Evolutionary conservation across 2,797 vertebrate species (phyloP).

Genomic region (Antennarius maculatus): DNA sequence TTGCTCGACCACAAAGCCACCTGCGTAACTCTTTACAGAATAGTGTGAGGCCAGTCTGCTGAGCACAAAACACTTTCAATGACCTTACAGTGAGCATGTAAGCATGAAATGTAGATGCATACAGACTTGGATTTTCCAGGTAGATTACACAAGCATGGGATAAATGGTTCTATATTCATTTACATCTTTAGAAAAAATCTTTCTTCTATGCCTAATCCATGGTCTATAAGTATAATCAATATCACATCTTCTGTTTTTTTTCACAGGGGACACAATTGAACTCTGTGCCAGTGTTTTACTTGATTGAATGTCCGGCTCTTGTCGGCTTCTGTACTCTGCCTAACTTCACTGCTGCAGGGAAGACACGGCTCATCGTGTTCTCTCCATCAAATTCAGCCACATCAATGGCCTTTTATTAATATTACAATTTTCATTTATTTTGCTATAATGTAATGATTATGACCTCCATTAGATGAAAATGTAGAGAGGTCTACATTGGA

Average conservation of each 20-base stretch:
- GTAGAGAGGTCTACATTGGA: neutral
- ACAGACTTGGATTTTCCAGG: no score
- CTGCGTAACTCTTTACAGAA: neutral
- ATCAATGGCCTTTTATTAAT: slow-evolving; percentile 12
- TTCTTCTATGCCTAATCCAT: neutral
- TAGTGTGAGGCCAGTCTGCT: neutral
- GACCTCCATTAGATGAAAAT: slow-evolving; percentile 1
- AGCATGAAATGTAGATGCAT: neutral
- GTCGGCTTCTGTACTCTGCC: slow-evolving; percentile 31
- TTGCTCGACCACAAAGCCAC: neutral
- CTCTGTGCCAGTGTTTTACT: slow-evolving; percentile 39
- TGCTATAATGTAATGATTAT: neutral
- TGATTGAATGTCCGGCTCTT: slow-evolving; percentile 45
- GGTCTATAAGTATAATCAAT: no score
- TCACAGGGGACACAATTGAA: slow-evolving; percentile 24
- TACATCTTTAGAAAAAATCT: slow-evolving; percentile 11
- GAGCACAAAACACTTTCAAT: neutral
- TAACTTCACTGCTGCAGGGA: slow-evolving; percentile 39
- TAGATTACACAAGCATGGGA: neutral
- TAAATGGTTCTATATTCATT: slow-evolving; percentile 1
- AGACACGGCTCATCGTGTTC: slow-evolving; percentile 56
- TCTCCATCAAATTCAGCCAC: slow-evolving; percentile 44
- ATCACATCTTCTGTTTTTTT: neutral
- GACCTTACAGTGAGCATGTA: neutral
- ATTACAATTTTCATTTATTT: slow-evolving; percentile 4